Percentiles rank a stretch among this genome's conserved stretches.
Conservation (phyloP, 2,888 invertebrate genomes). For the Papilio gigon region DNA sequence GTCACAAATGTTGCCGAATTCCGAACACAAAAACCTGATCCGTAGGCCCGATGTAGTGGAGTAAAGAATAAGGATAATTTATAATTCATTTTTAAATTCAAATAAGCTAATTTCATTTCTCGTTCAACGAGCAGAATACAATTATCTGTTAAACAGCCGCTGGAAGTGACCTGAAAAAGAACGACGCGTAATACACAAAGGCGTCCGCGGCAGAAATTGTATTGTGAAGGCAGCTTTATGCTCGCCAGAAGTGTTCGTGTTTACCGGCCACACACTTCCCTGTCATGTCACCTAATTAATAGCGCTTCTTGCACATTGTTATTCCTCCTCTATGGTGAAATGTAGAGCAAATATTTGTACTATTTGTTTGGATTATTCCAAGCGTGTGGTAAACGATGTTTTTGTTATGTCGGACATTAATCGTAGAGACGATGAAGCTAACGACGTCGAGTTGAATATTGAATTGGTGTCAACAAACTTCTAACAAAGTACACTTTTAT, state of each 20-base stretch:
- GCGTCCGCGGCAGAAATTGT: slow-evolving; percentile 72
- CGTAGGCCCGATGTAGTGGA: background rate
- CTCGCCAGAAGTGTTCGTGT: slow-evolving; percentile 61
- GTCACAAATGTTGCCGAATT: background rate
- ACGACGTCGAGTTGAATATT: slow-evolving; percentile 12
- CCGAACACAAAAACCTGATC: background rate
- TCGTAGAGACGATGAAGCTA: slow-evolving; percentile 15
- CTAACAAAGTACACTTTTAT: background rate
- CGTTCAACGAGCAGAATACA: slow-evolving; percentile 58
- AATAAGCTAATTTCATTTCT: slow-evolving; percentile 49
- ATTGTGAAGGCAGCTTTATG: slow-evolving; percentile 69
- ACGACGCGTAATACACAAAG: slow-evolving; percentile 68
- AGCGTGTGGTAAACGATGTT: slow-evolving; percentile 22
- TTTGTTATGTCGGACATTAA: slow-evolving; percentile 17
- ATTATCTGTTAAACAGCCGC: slow-evolving; percentile 72
- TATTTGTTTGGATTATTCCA: slow-evolving; percentile 25
- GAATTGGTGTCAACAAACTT: slow-evolving; percentile 1
- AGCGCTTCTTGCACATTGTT: slow-evolving; percentile 48
- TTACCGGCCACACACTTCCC: slow-evolving; percentile 61
- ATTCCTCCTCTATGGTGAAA: slow-evolving; percentile 49
- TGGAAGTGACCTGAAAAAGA: slow-evolving; percentile 79
- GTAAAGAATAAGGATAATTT: background rate
- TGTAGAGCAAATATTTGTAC: slow-evolving; percentile 41
- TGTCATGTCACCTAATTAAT: slow-evolving; percentile 65
- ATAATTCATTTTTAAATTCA: background rate